A percentile compares a stretch with the other conserved stretches of the same genome.
phyloP scores from a whole-genome alignment of 1,140 invertebrate species.

The Drosophila baimaii region DNA sequence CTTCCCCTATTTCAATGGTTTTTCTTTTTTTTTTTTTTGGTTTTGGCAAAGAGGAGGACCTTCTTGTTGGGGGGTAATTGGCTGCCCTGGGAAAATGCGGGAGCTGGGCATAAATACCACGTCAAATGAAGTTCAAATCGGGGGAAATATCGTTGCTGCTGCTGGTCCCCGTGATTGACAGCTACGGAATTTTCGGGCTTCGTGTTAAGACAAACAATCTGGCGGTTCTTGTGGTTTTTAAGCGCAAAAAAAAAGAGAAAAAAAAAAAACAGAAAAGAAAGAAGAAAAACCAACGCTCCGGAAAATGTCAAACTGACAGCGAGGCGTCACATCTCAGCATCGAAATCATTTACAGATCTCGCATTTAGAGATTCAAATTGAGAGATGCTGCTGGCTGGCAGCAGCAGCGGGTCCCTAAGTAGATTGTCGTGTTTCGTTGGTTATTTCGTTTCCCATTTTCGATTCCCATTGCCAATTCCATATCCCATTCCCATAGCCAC shows the following conservation, averaged over 20 bases:
- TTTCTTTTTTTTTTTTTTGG: constrained; percentile 3
- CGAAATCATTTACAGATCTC: constrained; percentile 17
- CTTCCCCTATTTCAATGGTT: background rate
- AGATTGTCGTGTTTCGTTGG: constrained; percentile 63
- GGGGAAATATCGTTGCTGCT: constrained; percentile 21
- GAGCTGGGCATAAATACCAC: constrained; percentile 35
- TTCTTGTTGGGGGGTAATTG: constrained; percentile 58
- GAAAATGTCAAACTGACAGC: constrained; percentile 73
- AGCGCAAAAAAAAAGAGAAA: constrained; percentile 5
- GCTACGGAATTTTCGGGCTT: constrained; percentile 36
- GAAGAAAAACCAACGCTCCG: background rate
- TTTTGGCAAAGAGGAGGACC: constrained; percentile 7
- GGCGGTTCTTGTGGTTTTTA: constrained; percentile 65
- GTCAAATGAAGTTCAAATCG: constrained; percentile 67
- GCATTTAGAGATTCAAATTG: constrained; percentile 27
- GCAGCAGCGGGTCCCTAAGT: constrained; percentile 44
- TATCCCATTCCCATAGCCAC: constrained; percentile 7
- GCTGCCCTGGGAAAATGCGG: constrained; percentile 25
- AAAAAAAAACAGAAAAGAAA: background rate
- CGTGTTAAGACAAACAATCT: constrained; percentile 77
- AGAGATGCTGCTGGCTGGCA: constrained; percentile 18
- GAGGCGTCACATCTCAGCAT: background rate
- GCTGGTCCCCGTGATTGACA: constrained; percentile 68
- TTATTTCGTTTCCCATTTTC: constrained; percentile 50
- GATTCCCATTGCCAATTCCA: no score